Base-by-base conservation (phyloP, 1,140 invertebrate species). In the Temnothorax nylanderi region DNA sequence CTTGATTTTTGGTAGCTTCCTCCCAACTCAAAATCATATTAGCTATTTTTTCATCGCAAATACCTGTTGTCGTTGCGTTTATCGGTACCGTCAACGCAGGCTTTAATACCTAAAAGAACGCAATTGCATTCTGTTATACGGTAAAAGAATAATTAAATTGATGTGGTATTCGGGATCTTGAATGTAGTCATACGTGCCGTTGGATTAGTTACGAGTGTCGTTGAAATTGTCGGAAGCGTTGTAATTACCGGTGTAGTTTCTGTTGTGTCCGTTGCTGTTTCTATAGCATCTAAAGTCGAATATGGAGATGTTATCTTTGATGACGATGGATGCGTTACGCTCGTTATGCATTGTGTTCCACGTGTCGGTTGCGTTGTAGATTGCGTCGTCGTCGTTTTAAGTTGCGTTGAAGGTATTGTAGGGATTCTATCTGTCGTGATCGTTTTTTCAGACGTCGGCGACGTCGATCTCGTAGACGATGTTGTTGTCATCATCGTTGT, bases 11-110 rank as follows among this genome's bases (percentile, higher is more conserved):
- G 44, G 5, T 8, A 16, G 49, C 0, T 41, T 82, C 47, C 4
- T 56, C 2, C 65, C 80, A 82, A 47, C 54, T 72, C 13, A 82
- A 34, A 47, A 6, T 60, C 11, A 82, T 72, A 26, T 58, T 3
- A 26, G 8, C 26, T 2, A 1, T 58, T 13, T 60, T 49, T 34
- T 49, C 26, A 60, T 7, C 0, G 32, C 80, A 82, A 26, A 0
- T 3, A 26, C 80, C 54, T 13, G 21, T 72, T 13, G 18, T 47
- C 3, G 1, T 72, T 72, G 67, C 80, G 0, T 58, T 11, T 7
- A 3, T 34, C 18, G 80, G 80, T 34, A 74, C 80, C 2, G 2
- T 49, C 26, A 72, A 82, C 7, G 6, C 58, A 21, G 10, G 16
- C 2, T 2, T 10, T 49, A 2, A 11, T 60, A 8, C 1, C 49